A percentile compares a stretch with the other conserved stretches of the same genome.
These are phyloP conservation scores for Archaeoteleia sp. DNA, from an alignment of 2,888 invertebrate genomes.

Conservation along the genomic window DNA sequence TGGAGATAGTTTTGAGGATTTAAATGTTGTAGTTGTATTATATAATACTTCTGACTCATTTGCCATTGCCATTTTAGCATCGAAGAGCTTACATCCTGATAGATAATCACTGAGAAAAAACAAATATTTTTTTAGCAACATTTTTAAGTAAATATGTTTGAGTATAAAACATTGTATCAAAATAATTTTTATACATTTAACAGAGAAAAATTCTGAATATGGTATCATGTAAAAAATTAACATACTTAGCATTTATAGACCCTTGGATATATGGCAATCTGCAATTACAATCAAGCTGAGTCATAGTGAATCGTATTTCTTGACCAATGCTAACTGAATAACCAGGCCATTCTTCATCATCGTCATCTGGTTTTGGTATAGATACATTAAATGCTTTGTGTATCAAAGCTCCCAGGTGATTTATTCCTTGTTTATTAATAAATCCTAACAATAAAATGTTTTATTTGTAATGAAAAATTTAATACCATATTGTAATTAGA, in stretches of 20 bases:
- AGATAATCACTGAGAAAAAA: not conserved
- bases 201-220: too few relatives aligned
- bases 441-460: conserved; percentile 71
- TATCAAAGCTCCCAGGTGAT: conserved; percentile 82
- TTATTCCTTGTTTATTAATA: conserved; percentile 81
- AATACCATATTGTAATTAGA: too few relatives aligned
- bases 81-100: not conserved
- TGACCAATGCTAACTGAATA: conserved; percentile 78
- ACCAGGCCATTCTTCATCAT: conserved; percentile 79
- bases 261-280: conserved; percentile 81
- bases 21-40: too few relatives aligned
- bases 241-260: conserved; percentile 77
- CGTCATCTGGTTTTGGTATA: conserved; percentile 78
- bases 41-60: too few relatives aligned
- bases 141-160: not conserved
- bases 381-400: conserved; percentile 84
- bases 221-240: conserved; percentile 8
- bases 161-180: too few relatives aligned
- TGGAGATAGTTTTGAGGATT: too few relatives aligned
- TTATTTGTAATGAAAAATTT: not conserved
- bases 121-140: not conserved
- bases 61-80: too few relatives aligned
- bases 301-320: conserved; percentile 79
- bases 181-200: too few relatives aligned
- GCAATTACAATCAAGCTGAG: conserved; percentile 78